Base-by-base conservation (phyloP, 2,888 invertebrate genomes). In the Amiota communis region DNA sequence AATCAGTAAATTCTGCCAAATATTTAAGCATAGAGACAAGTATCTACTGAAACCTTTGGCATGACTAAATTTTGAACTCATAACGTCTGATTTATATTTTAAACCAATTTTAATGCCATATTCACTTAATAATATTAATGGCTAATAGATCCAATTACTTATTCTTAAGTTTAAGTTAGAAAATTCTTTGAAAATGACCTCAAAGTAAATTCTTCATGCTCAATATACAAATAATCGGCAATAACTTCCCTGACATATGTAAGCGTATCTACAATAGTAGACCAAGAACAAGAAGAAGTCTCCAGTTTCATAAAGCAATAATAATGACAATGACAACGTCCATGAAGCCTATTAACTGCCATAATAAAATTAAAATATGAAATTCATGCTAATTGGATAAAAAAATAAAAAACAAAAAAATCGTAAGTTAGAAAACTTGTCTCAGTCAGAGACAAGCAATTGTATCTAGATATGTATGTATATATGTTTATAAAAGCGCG, bases 321-420 rank as follows among this genome's bases (percentile, higher is more conserved):
- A 15, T 48, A 65, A 4, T 11, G 20, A 20, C 57, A 59, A 17
- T 56, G 68, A 36, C 23, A 46, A 59, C 23, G 48, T 47, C 48
- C 72, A 53, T 70, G 82, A 84, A 83, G 82, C 84, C 82, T 67
- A 75, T 71, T 81, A 80, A 82, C 75, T 83, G 82, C 65, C 71
- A 70, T 73, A 81, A 78, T 77, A 76, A 78, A 83, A 81, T 83
- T 77, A 80, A 47, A 78, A 78, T 77, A 74, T 75, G 74, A 69
- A 70, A 71, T 72, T 47, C 53, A 72, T 74, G 76, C 80, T 83
- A 83, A 83, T 83, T 83, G 82, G 82, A 81, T 83, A 70, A 80
- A 70, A 15, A 11, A 17, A 17, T 6, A 15, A 8, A 61, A 23
- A 36, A 63, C 8, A 63, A 36, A 23, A 46, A 46, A 12, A 36